These are phyloP conservation scores for Eolophus roseicapilla DNA, from an alignment of 2,113 vertebrate genomes.

Conservation along the genomic window DNA sequence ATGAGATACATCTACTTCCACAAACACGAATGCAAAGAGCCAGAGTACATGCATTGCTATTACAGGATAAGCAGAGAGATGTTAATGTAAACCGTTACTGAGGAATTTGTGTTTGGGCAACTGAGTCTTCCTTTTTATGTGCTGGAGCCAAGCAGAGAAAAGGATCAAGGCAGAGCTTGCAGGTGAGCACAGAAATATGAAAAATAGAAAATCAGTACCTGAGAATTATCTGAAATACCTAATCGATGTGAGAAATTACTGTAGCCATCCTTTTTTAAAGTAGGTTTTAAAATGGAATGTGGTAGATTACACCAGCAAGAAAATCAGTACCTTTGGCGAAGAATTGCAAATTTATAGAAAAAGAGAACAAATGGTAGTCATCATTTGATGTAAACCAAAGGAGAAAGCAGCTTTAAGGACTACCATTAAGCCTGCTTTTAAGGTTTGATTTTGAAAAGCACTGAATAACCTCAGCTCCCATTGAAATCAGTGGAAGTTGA, in stretches of 20 bases:
- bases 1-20: neutral
- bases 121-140: conserved; percentile 13
- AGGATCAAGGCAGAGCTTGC: conserved; percentile 1
- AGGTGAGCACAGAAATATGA: conserved; percentile 22
- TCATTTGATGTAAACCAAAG: neutral
- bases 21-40: neutral
- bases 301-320: neutral
- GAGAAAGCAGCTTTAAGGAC: neutral
- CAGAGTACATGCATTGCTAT: neutral
- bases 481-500: neutral
- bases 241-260: neutral
- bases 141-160: neutral
- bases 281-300: neutral
- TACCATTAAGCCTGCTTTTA: neutral
- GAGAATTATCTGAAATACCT: conserved; percentile 23
- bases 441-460: neutral
- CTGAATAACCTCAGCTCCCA: neutral
- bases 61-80: conserved; percentile 25
- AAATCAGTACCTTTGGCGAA: neutral
- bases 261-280: neutral
- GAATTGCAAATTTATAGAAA: neutral
- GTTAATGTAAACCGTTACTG: conserved; percentile 57
- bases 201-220: neutral
- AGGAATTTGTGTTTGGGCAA: conserved; percentile 30
- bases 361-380: neutral